Percentiles rank a stretch among this genome's conserved stretches.
These are phyloP conservation scores for Sceloporus undulatus DNA, from an alignment of 2,113 vertebrate species.

Conservation along the genomic window DNA sequence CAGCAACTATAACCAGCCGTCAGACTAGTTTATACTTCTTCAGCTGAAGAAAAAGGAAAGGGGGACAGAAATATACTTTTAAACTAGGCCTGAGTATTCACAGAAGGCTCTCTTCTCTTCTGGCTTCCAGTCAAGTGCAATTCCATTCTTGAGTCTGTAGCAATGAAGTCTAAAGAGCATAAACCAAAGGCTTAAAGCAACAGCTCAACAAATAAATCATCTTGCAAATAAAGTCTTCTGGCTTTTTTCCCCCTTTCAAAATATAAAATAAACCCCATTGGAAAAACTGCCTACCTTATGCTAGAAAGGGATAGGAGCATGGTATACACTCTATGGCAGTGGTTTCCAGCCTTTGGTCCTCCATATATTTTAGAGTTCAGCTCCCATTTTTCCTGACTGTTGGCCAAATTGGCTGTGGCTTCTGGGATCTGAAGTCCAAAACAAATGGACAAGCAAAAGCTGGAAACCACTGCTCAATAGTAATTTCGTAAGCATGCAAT, in stretches of 20 bases:
- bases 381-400: too few relatives aligned
- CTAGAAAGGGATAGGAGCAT: background rate
- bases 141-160: background rate
- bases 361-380: too few relatives aligned
- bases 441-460: too few relatives aligned
- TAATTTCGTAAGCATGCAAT: too few relatives aligned
- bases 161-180: background rate
- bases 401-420: too few relatives aligned
- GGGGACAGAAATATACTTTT: background rate
- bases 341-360: too few relatives aligned
- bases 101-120: background rate
- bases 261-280: conserved; percentile 2
- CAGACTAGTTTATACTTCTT: background rate
- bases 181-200: conserved; percentile 8
- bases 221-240: background rate
- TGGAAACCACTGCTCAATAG: too few relatives aligned
- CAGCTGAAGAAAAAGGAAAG: too few relatives aligned
- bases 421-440: too few relatives aligned
- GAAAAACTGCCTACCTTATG: too few relatives aligned
- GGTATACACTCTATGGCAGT: too few relatives aligned
- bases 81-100: background rate
- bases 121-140: conserved; percentile 13
- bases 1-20: conserved; percentile 1
- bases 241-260: background rate
- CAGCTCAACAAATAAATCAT: conserved; percentile 18